These are phyloP conservation scores for Melitaea cinxia DNA, from an alignment of 1,140 invertebrate species.

Conservation along the genomic window DNA sequence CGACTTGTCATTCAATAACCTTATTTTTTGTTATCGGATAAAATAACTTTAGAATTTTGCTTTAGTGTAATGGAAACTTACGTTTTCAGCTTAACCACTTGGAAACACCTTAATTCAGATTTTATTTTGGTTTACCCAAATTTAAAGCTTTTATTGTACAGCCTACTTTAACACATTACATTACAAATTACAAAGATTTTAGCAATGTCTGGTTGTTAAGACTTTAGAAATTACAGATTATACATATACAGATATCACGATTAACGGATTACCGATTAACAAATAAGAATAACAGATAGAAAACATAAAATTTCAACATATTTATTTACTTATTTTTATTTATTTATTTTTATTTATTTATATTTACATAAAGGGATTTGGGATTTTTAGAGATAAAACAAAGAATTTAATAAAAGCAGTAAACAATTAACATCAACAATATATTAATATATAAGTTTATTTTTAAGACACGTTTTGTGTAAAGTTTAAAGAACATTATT, in stretches of 20 bases:
- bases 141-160: background rate
- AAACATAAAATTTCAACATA: too few relatives aligned
- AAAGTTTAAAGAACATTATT: too few relatives aligned
- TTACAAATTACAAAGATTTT: conserved; percentile 4
- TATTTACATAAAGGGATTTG: too few relatives aligned
- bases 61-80: background rate
- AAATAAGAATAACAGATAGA: too few relatives aligned
- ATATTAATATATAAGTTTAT: too few relatives aligned
- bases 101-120: background rate
- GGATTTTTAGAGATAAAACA: too few relatives aligned
- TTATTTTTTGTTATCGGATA: background rate
- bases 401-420: too few relatives aligned
- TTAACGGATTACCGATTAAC: too few relatives aligned
- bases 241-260: background rate
- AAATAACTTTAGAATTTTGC: background rate
- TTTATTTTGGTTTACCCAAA: background rate
- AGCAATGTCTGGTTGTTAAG: background rate
- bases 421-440: too few relatives aligned
- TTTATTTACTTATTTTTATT: too few relatives aligned
- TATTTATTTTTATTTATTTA: too few relatives aligned
- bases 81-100: background rate
- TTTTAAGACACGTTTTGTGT: too few relatives aligned
- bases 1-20: conserved; percentile 10
- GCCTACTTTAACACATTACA: background rate
- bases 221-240: background rate